phyloP scores from a whole-genome alignment of 30 jellyfish, hydroid and myxozoan species.

The Pelagia noctiluca region DNA sequence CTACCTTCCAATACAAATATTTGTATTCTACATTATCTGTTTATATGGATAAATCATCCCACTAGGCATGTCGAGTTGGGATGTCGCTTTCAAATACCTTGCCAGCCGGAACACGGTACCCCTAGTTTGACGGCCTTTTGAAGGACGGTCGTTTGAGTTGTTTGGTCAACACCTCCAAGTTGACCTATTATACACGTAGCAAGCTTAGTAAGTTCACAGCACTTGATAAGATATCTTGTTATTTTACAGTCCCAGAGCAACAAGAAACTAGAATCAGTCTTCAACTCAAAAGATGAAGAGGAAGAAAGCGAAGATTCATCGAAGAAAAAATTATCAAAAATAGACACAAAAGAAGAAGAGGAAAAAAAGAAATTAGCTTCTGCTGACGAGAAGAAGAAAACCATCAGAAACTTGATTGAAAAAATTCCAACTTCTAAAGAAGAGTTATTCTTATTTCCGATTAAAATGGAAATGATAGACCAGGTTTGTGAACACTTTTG shows the following conservation, averaged over 20 bases:
- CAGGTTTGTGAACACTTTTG: too few species aligned
- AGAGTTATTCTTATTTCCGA: constrained; percentile 84
- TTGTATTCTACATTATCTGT: too few species aligned
- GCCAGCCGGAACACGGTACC: too few species aligned
- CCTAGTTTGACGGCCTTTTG: too few species aligned
- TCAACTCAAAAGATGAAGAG: constrained; percentile 93
- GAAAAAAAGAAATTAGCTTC: constrained; percentile 69
- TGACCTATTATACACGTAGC: not conserved
- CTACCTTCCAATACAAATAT: too few species aligned
- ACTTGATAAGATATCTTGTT: not conserved
- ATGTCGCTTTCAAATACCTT: too few species aligned
- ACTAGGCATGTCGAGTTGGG: too few species aligned
- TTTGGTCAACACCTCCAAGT: not conserved
- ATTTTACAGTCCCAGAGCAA: constrained; percentile 84
- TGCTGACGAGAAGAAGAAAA: constrained; percentile 92
- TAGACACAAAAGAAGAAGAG: constrained; percentile 79
- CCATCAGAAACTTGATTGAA: constrained; percentile 85
- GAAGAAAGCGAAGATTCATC: constrained; percentile 61
- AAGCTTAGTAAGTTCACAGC: not conserved
- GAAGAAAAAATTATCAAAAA: constrained; percentile 80
- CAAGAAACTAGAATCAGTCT: constrained; percentile 86
- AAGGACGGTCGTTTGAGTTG: too few species aligned
- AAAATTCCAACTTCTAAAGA: constrained; percentile 98
- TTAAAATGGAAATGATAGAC: constrained; percentile 97
- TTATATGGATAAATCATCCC: too few species aligned